Percentiles rank a stretch among this genome's conserved stretches.
These are phyloP conservation scores for Chelonoidis abingdonii DNA, from an alignment of 2,113 vertebrate genomes.

Conservation along the genomic window DNA sequence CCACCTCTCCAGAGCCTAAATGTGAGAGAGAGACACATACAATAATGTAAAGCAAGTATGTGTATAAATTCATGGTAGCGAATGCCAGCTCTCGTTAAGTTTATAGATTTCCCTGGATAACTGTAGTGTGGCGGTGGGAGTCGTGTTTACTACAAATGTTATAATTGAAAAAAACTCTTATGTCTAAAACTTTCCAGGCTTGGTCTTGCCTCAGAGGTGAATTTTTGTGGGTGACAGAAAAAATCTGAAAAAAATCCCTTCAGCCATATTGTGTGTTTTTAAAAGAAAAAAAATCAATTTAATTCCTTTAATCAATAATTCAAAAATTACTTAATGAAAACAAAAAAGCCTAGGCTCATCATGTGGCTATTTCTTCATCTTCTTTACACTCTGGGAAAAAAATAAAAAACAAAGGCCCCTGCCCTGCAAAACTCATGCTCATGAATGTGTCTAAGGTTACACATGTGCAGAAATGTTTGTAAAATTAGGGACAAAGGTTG, in stretches of 20 bases:
- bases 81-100: neutral
- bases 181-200: neutral
- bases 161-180: constrained; percentile 59
- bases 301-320: neutral
- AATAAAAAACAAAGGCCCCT: neutral
- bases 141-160: neutral
- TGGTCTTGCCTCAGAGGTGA: constrained; percentile 10
- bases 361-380: neutral
- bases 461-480: neutral
- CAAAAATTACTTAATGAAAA: neutral
- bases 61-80: accelerated
- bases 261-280: neutral
- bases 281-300: neutral
- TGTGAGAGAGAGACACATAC: neutral
- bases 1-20: constrained; percentile 38
- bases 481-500: neutral
- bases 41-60: accelerated
- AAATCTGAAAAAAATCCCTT: constrained; percentile 30
- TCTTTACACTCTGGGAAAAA: neutral
- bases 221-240: constrained; percentile 1
- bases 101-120: neutral
- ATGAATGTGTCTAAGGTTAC: neutral
- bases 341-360: neutral
- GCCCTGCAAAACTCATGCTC: neutral
- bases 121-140: neutral